Conservation (phyloP, 1,140 invertebrate genomes). For the Megalopta genalis region DNA sequence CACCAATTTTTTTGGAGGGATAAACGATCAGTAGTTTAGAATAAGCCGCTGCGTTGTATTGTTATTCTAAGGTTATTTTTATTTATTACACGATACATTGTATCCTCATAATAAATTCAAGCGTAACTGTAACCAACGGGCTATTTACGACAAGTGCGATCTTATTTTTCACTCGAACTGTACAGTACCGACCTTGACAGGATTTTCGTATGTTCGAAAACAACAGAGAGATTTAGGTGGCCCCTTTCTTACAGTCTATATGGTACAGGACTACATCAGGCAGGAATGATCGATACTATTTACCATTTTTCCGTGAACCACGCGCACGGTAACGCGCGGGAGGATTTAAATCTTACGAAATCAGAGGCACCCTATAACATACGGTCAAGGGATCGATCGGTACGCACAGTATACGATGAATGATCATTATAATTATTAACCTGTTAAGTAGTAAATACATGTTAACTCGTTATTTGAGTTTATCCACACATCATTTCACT, state of each 20-base stretch:
- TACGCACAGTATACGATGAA: neutral
- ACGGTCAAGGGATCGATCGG: neutral
- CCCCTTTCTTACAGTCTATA: neutral
- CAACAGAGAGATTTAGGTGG: neutral
- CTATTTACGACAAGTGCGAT: neutral
- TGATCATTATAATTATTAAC: neutral
- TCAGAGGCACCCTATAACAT: neutral
- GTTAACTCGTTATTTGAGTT: no score
- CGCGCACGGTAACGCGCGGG: neutral
- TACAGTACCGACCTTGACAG: constrained; percentile 23
- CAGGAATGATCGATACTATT: constrained; percentile 21
- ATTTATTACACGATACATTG: neutral
- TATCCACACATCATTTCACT: no score
- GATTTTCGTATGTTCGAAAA: constrained; percentile 32
- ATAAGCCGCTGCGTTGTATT: no score
- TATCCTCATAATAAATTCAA: neutral
- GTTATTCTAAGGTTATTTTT: neutral
- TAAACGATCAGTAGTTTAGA: no score
- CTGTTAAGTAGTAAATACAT: no score
- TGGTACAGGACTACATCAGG: neutral
- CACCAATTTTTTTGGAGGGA: no score
- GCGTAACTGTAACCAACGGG: neutral
- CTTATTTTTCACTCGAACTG: neutral
- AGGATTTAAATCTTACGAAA: neutral
- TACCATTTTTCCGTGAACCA: constrained; percentile 12